Conservation (phyloP, 2,888 invertebrate species). For the Atrina japonica region DNA sequence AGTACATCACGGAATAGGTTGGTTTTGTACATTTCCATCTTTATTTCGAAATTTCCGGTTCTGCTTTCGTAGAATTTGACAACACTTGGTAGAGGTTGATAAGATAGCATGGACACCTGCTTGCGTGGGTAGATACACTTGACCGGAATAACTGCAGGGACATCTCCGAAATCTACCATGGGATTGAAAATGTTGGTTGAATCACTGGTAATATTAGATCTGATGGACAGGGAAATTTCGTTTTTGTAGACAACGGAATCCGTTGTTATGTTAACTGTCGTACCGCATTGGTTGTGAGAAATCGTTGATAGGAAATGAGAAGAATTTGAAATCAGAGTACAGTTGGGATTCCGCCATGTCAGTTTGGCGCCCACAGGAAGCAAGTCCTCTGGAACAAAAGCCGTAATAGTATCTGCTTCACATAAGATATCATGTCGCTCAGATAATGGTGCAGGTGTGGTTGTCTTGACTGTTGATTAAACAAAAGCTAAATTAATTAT, state of each 20-base stretch:
- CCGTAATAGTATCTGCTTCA: conserved; percentile 36
- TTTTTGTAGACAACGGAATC: conserved; percentile 51
- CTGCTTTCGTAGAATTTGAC: conserved; percentile 53
- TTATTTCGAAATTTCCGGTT: conserved; percentile 49
- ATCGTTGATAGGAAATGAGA: conserved; percentile 48
- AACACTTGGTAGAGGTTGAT: conserved; percentile 49
- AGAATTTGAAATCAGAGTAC: conserved; percentile 43
- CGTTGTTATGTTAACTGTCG: conserved; percentile 46
- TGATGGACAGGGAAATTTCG: conserved; percentile 42
- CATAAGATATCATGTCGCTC: conserved; percentile 53
- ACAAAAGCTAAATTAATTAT: too few species aligned
- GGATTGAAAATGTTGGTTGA: background rate
- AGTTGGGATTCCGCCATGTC: conserved; percentile 52
- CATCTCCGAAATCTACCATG: conserved; percentile 47
- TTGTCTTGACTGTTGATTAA: too few species aligned
- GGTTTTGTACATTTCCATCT: conserved; percentile 48
- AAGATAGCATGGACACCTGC: conserved; percentile 40
- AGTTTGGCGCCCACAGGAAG: conserved; percentile 38
- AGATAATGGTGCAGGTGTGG: background rate
- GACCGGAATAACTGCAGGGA: conserved; percentile 52
- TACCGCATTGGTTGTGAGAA: conserved; percentile 48
- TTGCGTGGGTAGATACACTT: conserved; percentile 54
- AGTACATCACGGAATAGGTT: conserved; percentile 33
- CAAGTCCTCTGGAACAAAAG: conserved; percentile 45
- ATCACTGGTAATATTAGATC: background rate